phyloP scores from a whole-genome alignment of 2,113 vertebrate genomes.

The Columba janthina region DNA sequence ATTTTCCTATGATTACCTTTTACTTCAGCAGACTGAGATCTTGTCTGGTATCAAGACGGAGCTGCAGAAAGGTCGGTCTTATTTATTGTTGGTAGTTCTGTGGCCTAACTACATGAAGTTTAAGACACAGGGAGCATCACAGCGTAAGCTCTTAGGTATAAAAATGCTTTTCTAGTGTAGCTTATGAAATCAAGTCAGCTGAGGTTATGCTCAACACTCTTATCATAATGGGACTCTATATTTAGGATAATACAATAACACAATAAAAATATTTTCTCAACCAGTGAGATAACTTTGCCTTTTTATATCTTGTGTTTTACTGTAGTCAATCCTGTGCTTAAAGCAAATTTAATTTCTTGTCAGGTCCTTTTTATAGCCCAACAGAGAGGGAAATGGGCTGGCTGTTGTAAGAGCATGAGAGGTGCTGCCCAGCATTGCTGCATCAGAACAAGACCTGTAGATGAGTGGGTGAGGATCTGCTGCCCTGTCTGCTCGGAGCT shows the following conservation, averaged over 20 bases:
- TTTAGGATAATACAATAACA: background rate
- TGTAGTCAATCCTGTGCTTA: background rate
- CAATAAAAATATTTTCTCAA: background rate
- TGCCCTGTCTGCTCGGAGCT: background rate
- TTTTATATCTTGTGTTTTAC: background rate
- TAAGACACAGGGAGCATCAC: background rate
- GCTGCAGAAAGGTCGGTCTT: background rate
- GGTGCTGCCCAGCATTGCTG: background rate
- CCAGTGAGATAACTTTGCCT: background rate
- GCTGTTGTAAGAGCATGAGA: background rate
- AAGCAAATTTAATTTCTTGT: background rate
- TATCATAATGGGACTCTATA: background rate
- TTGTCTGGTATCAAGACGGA: background rate
- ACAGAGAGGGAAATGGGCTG: background rate
- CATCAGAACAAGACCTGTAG: background rate
- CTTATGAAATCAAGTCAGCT: background rate
- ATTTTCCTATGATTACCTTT: background rate
- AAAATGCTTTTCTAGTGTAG: background rate
- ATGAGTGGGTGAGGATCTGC: background rate
- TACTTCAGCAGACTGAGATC: background rate
- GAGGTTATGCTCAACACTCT: background rate
- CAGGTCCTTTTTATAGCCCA: background rate
- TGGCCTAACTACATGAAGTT: background rate
- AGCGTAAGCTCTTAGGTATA: background rate
- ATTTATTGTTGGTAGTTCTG: background rate